A percentile compares a stretch with the other conserved stretches of the same genome.
Evolutionary conservation across 1,140 invertebrate genomes (phyloP).

Genomic region (Drosophila teissieri): DNA sequence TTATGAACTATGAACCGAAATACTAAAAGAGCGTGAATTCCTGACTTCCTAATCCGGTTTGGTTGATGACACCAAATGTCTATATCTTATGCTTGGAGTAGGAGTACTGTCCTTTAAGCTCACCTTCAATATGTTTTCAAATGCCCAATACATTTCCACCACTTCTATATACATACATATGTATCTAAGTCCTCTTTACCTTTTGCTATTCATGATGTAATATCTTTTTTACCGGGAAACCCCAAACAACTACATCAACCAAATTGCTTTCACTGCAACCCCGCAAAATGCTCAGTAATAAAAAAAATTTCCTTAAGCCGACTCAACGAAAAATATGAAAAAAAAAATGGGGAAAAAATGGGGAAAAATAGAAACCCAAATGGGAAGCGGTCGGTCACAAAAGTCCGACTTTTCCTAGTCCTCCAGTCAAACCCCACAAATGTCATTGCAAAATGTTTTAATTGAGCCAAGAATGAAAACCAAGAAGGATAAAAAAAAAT

Average conservation of each 20-base stretch:
- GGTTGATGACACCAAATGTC: not conserved
- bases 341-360: not conserved
- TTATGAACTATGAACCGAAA: not conserved
- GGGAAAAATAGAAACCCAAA: conserved; percentile 11
- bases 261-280: conserved; percentile 40
- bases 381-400: conserved; percentile 4
- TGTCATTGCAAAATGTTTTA: conserved; percentile 52
- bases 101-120: not conserved
- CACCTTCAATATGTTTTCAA: not conserved
- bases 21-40: not conserved
- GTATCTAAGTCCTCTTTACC: not conserved
- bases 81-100: not conserved
- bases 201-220: not conserved
- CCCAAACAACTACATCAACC: conserved; percentile 38
- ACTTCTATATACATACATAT: not conserved
- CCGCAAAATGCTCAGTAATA: conserved; percentile 20
- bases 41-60: not conserved
- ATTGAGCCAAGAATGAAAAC: conserved; percentile 36
- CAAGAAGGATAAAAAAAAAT: conserved; percentile 7
- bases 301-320: conserved; percentile 54
- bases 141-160: not conserved
- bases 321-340: conserved; percentile 19
- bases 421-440: conserved; percentile 43
- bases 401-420: conserved; percentile 8
- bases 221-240: not conserved